Base-by-base conservation (phyloP, 2,113 vertebrate species). In the Pavo muticus region DNA sequence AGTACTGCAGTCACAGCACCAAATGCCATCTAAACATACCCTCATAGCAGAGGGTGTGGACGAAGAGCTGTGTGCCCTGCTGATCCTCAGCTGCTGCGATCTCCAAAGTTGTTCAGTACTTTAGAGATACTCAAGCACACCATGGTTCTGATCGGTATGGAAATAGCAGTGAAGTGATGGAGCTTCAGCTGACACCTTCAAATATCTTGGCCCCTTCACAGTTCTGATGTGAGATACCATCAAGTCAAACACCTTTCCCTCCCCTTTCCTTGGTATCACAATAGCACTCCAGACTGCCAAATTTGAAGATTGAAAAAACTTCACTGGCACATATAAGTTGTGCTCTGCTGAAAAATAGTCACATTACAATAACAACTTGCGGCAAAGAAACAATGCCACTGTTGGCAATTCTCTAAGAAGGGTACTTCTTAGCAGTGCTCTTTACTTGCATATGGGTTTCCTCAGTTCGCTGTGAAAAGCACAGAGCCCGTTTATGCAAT, bases 401-500 rank as follows among this genome's bases (percentile, higher is more conserved):
- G 39, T 5, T 18, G 24, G 3, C 35, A 19, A 24, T 52, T 64
- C 45, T 3, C 29, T 32, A 64, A 74, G 47, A 40, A 83, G 50
- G 5, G 15, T 50, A 24, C 11, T 42, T 68, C 20, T 74, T 81
- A 81, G 59, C 20, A 40, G 16, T 2, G 6, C 47, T 75, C 63
- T 76, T 97, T 98, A 98, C 98, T 97, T 98, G 97, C 98, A 98
- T 93, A 98, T 97, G 87, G 97, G 97, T 90, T 97, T 97, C 91
- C 94, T 93, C 94, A 98, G 56, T 10, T 98, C 98, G 1, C 86
- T 97, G 86, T 98, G 97, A 90, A 98, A 98, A 9, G 96, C 92
- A 0, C 97, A 98, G 59, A 96, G 93, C 17, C 98, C 98, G 1
- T 98, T 98, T 88, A 98, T 98, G 50, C 98, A 98, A 39, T 98